Evolutionary conservation across 2,113 vertebrate genomes (phyloP), one percentile per base, ranked within the genome.

Genomic region (Ceyx margarethae): DNA sequence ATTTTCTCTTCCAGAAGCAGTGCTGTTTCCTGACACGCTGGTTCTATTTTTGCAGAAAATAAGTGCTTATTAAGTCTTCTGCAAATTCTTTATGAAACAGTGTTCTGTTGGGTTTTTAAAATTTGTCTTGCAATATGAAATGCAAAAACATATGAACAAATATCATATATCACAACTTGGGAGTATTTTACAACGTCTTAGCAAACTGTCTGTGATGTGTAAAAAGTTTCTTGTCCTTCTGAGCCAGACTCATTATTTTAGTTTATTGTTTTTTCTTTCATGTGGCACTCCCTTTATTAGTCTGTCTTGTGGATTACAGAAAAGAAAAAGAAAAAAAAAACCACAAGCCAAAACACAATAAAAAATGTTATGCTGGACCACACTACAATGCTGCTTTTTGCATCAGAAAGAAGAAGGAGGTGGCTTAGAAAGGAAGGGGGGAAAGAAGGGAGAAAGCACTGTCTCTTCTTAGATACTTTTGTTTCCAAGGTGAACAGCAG

Each of bases 271-370:
- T 83, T 94, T 94, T 66, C 94, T 96, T 96, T 96, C 87, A 95
- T 95, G 95, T 96, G 94, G 93, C 79, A 33, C 72, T 92, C 65
- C 48, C 51, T 79, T 92, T 80, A 81, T 95, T 90, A 92, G 74
- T 33, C 92, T 94, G 54, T 91, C 85, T 91, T 92, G 75, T 89
- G 78, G 62, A 85, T 79, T 92, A 73, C 57, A 88, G 33, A 17
- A 37, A 69, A 28, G 68, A 73, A 67, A 77, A 68, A 28, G 46
- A 89, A 40, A 18, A 31, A 61, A 25, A 74, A 64, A 62, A 81
- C 19, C 48, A 58, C 67, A 83, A 37, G 26, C 33, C 83, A 81
- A 88, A 94, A 89, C 33, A 43, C 23, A 60, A 81, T 80, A 23
- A 58, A 91, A 92, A 92, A 80, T 89, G 75, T 85, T 66, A 0